Percentiles rank a stretch among this genome's conserved stretches.
phyloP scores from a whole-genome alignment of 2,113 vertebrate species.

The Amazona vittata region DNA sequence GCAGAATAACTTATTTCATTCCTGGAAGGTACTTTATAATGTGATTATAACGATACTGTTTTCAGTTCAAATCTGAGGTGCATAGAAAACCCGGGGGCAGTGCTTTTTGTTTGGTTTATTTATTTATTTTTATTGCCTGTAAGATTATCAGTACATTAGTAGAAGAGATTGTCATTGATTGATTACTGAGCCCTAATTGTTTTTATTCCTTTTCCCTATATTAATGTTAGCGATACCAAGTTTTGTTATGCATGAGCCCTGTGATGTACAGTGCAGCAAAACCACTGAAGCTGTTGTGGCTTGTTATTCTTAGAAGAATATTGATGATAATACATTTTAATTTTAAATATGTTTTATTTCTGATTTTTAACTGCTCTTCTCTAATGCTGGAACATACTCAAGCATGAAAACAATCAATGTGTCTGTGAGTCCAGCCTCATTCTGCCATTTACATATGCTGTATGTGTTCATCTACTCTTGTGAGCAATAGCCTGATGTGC shows the following conservation, averaged over 20 bases:
- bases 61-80: background rate
- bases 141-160: background rate
- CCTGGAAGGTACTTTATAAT: background rate
- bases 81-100: background rate
- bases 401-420: background rate
- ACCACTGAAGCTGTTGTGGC: background rate
- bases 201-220: background rate
- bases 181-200: background rate
- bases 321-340: background rate
- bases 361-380: background rate
- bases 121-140: background rate
- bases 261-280: background rate
- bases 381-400: background rate
- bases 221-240: background rate
- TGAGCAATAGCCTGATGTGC: background rate
- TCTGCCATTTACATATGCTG: background rate
- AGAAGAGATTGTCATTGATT: slow-evolving; percentile 30
- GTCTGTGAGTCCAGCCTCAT: background rate
- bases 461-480: background rate
- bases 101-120: background rate
- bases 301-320: background rate
- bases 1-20: background rate
- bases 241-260: background rate
- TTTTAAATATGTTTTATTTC: background rate
- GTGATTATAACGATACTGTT: background rate